phyloP scores from a whole-genome alignment of 2,797 vertebrate genomes.

The Amphiprion clarkii region DNA sequence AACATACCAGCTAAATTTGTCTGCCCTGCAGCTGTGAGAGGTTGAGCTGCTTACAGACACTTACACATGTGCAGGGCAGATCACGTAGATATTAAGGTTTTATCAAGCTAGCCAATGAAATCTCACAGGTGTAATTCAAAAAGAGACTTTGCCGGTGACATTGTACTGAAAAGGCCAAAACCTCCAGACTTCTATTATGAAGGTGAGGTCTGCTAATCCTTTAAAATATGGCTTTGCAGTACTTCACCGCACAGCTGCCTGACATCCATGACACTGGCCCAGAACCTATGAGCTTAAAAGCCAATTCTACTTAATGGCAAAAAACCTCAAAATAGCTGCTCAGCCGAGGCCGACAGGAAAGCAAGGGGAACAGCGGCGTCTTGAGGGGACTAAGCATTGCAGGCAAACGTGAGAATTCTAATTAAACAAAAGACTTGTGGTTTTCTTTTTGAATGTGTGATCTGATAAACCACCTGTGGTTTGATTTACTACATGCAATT shows the following conservation, averaged over 20 bases:
- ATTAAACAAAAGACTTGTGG: constrained; percentile 67
- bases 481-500: constrained; percentile 37
- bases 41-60: constrained; percentile 68
- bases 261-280: constrained; percentile 47
- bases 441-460: constrained; percentile 38
- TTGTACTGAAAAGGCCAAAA: constrained; percentile 21
- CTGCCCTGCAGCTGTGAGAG: constrained; percentile 81
- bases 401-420: constrained; percentile 83
- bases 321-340: constrained; percentile 59
- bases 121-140: constrained; percentile 9
- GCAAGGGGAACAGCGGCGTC: constrained; percentile 81
- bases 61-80: constrained; percentile 78
- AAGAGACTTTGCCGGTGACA: constrained; percentile 24
- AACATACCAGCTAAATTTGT: constrained; percentile 40
- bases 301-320: constrained; percentile 48
- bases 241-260: constrained; percentile 56
- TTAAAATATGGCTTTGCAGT: constrained; percentile 51
- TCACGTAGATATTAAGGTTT: constrained; percentile 23
- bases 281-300: constrained; percentile 53
- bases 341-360: constrained; percentile 59
- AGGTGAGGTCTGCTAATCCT: constrained; percentile 56
- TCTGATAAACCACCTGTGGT: constrained; percentile 53
- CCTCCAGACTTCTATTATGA: constrained; percentile 30
- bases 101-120: constrained; percentile 10
- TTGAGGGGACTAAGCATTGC: constrained; percentile 82